Percentiles rank a stretch among this genome's conserved stretches.
Evolutionary conservation across 2,888 invertebrate species (phyloP).

Genomic region (Eurois occulta): DNA sequence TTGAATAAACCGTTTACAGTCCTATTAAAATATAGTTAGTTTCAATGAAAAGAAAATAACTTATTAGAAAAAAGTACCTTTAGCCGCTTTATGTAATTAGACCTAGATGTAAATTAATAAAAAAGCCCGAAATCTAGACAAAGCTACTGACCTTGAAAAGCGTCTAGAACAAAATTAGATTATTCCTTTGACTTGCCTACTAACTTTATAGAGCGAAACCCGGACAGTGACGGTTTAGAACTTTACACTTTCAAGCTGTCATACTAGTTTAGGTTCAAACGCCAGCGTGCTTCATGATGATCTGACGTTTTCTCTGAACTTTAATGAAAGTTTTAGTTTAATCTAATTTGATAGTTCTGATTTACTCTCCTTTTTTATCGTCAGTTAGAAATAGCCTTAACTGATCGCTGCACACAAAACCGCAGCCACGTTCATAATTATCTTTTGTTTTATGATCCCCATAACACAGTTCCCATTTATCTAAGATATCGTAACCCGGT

Average conservation of each 20-base stretch:
- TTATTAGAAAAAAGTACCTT: slow-evolving; percentile 4
- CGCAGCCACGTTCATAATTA: neutral
- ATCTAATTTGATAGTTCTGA: neutral
- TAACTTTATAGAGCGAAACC: slow-evolving; percentile 5
- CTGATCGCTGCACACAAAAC: neutral
- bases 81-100: neutral
- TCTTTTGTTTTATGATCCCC: neutral
- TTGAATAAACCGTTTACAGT: slow-evolving; percentile 38
- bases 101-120: slow-evolving; percentile 17
- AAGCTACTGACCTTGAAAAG: slow-evolving; percentile 2
- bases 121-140: neutral
- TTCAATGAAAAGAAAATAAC: slow-evolving; percentile 33
- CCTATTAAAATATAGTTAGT: slow-evolving; percentile 26
- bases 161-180: slow-evolving; percentile 9
- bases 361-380: too few species aligned
- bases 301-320: slow-evolving; percentile 16
- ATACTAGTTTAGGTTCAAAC: slow-evolving; percentile 14
- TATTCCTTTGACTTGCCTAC: slow-evolving; percentile 10
- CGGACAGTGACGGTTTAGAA: neutral
- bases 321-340: slow-evolving; percentile 21
- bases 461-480: neutral
- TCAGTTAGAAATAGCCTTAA: neutral
- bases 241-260: slow-evolving; percentile 14
- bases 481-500: neutral
- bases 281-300: neutral